These are phyloP conservation scores for Melanotaenia nigrans DNA, from an alignment of 2,797 vertebrate genomes.

Conservation along the genomic window DNA sequence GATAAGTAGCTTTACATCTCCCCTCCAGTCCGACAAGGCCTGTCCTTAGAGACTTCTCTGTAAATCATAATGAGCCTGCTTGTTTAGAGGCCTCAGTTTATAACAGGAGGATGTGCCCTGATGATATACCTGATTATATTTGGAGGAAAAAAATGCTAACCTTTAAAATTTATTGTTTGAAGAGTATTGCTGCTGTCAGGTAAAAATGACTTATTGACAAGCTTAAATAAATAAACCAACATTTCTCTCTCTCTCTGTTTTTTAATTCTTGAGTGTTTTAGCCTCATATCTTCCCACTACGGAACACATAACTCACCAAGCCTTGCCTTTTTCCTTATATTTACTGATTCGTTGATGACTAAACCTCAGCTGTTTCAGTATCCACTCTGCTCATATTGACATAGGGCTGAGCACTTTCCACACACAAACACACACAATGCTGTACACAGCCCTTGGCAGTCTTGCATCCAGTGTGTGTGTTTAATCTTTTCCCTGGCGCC, in stretches of 20 bases:
- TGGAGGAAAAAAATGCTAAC: background rate
- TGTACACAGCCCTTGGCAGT: constrained; percentile 51
- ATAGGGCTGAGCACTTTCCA: constrained; percentile 34
- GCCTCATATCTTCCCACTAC: background rate
- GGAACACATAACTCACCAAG: background rate
- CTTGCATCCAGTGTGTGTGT: constrained; percentile 67
- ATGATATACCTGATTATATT: constrained; percentile 1
- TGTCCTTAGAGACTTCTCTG: constrained; percentile 14
- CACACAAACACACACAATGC: constrained; percentile 37
- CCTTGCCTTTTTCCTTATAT: constrained; percentile 5
- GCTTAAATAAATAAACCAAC: background rate
- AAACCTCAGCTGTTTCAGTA: constrained; percentile 7
- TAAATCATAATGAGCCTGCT: constrained; percentile 33
- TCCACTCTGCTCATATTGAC: constrained; percentile 32
- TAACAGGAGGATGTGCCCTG: background rate
- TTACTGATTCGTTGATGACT: constrained; percentile 17
- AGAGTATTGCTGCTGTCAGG: background rate
- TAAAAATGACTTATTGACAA: background rate
- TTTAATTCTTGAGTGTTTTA: background rate
- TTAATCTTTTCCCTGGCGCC: constrained; percentile 80
- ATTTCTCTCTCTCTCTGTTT: no score
- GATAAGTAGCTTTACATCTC: constrained; percentile 26
- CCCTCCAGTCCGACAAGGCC: constrained; percentile 15
- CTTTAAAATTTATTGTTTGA: constrained; percentile 4
- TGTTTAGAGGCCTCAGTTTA: constrained; percentile 16